Base-by-base conservation (phyloP, 2,797 vertebrate species). In the Danionella dracula region DNA sequence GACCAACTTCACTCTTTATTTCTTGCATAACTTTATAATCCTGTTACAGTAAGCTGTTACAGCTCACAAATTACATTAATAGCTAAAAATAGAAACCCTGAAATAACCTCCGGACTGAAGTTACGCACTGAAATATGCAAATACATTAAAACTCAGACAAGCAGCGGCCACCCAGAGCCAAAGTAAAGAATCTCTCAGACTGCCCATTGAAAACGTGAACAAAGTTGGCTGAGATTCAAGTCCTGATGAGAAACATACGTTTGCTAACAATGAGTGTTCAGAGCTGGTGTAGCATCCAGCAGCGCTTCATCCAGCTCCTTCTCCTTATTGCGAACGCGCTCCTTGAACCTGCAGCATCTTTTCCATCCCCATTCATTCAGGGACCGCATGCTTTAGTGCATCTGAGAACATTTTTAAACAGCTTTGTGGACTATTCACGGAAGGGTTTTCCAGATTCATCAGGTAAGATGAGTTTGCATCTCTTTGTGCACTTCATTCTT, bases 191-290 rank as follows among this genome's bases (percentile, higher is more conserved):
- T 63, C 74, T 83, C 84, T 71, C 65, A 87, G 85, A 81, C 83
- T 81, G 54, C 86, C 88, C 73, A 78, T 89, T 85, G 86, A 88
- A 86, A 88, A 87, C 90, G 79, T 81, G 84, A 86, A 90, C 88
- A 83, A 84, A 84, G 81, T 85, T 97, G 94, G 94, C 92, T 83
- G 60, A 9, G 75, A 79, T 88, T 91, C 92, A 96, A 85, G 88
- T 81, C 76, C 84, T 92, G 92, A 96, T 93, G 91, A 90, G 89
- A 93, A 95, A 90, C 93, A 94, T 82, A 92, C 93, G 94, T 93
- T 81, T 82, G 78, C 83, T 85, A 91, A 92, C 90, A 90, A 91
- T 84, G 88, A 82, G 69, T 34, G 75, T 82, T 91, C 88, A 91
- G 87, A 86, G 85, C 84, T 66, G 77, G 84, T 88, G 81, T 81